Base-by-base conservation (phyloP, 2,797 vertebrate species). In the Pantherophis alleghaniensis region DNA sequence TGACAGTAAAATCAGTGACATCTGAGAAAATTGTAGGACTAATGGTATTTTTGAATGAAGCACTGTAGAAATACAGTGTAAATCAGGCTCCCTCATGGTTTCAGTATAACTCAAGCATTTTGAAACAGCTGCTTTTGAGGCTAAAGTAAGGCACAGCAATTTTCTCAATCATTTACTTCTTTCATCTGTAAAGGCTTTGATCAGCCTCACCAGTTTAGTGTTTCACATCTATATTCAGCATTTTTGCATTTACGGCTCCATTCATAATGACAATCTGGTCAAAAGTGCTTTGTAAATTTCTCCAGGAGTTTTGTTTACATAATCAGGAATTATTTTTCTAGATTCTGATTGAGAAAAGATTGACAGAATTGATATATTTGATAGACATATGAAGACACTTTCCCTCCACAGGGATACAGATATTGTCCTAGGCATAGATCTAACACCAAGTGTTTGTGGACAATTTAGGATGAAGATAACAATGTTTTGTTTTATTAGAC, bases 361-460 rank as follows among this genome's bases (percentile, higher is more conserved):
- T 22, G 92, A 20, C 2, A 69, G 14, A 83, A 24, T 28, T 14
- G 51, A 63, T 20, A 87, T 1, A 47, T 69, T 32, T 32, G 47
- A 2, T 57, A 63, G 56, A 89, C 12, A 87, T 55, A 7, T 37
- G 37, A 28, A 92, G 53, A 93, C 57, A 16, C 90, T 94, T 95
- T 83, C 61, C 86, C 5, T 32, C 28, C 5, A 5, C 63, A 66
- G 28, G 63, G 12, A 66, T 13, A n/a, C 12, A 14, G 63, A 69
- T 69, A 69, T 28, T 63, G 2, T 28, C 26, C 26, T 28, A 28
- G 13, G 12, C 28, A 32, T 69, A n/a, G 63, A 32, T 69, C 63
- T 69, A 32, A 37, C n/a, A 37, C 32, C 13, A n/a, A 66, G 28
- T 66, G 28, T 28, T 66, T 66, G 63, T 5, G 28, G 63, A 66